Conservation (phyloP, 2,113 vertebrate genomes). For the Chrysemys picta region DNA sequence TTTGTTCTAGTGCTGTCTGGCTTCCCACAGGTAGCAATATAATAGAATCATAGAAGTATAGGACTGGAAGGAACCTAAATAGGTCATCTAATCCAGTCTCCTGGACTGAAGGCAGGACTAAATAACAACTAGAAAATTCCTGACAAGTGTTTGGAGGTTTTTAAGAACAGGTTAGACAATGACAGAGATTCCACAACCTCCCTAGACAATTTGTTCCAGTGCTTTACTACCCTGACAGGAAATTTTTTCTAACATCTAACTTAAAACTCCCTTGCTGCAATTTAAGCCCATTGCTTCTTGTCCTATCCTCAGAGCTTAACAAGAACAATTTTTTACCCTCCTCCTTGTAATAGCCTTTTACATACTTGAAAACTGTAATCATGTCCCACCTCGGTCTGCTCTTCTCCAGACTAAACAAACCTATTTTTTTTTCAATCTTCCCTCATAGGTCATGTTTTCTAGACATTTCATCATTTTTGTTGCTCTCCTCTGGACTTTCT, state of each 20-base stretch:
- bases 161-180: no score
- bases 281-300: not conserved
- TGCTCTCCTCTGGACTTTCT: no score
- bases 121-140: not conserved
- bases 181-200: not conserved
- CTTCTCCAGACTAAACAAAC: not conserved
- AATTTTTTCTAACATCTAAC: not conserved
- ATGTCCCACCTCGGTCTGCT: not conserved
- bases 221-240: not conserved
- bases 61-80: not conserved
- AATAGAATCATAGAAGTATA: not conserved
- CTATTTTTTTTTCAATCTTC: not conserved
- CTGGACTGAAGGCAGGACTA: not conserved
- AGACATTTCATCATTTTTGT: no score
- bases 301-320: not conserved
- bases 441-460: no score
- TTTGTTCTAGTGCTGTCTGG: not conserved
- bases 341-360: not conserved
- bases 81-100: not conserved
- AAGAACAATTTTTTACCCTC: not conserved
- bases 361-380: not conserved
- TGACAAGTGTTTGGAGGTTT: not conserved
- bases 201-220: not conserved
- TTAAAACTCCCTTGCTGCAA: not conserved
- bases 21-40: not conserved